Evolutionary conservation across 2,797 vertebrate species (phyloP), one percentile per base, ranked within the genome.

Genomic region (Onychomys leucogaster): DNA sequence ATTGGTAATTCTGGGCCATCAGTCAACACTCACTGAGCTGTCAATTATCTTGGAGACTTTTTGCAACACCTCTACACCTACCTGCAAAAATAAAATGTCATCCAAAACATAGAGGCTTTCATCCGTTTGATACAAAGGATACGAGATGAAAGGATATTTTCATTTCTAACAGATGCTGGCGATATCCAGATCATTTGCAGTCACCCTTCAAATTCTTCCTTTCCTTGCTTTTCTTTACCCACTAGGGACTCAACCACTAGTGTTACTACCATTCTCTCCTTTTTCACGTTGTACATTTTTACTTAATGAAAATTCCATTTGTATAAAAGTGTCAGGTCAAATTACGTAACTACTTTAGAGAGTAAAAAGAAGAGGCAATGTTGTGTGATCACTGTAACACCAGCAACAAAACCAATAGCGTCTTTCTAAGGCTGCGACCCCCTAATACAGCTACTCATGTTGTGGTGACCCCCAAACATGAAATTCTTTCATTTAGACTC

Each of bases 81-180:
- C 7, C 16, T 83, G 41, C 32, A 92, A 93, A 90, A 46, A 86
- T 3, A 67, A 91, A 81, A 88, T 4, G 37, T 82, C 32, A 77
- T 6, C 63, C 23, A 71, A 57, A 7, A 76, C n/a, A 71, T 8
- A 91, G n/a, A 91, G 59, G 41, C 32, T 73, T 91, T 83, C 75
- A 65, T 85, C 61, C 95, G 63, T 55, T 61, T 77, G 86, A 82
- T 63, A 83, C 32, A 14, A 84, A 63, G 37, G 41, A 59, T 88
- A n/a, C 61, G 84, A 94, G 57, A 92, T 76, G 29, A 93, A 94
- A 91, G 29, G 49, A 19, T 65, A 21, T 91, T 96, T 94, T 89
- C 49, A 80, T 86, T 84, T 93, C 34, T 71, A 77, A 92, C 49
- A 85, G 52, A 69, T 89, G 3, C 23, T 59, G 4, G 55, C 29